These are phyloP conservation scores for Anoncus sp. DNA, from an alignment of 2,888 invertebrate species.

Conservation along the genomic window DNA sequence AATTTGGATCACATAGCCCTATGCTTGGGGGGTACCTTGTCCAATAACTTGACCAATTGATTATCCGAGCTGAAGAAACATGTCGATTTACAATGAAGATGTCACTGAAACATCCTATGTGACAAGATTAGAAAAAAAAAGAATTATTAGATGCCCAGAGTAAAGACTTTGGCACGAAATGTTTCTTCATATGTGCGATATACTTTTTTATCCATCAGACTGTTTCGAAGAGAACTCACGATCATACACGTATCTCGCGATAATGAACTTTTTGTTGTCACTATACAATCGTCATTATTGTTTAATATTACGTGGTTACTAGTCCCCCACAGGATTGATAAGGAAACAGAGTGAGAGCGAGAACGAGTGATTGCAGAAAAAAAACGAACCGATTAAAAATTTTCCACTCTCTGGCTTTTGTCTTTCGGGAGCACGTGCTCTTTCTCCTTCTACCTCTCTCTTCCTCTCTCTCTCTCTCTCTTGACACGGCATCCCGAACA, in stretches of 20 bases:
- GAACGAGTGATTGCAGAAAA: constrained; percentile 17
- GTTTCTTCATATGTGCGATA: too few relatives aligned
- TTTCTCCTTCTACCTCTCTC: background rate
- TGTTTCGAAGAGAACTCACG: too few relatives aligned
- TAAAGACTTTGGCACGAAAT: too few relatives aligned
- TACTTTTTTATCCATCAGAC: too few relatives aligned
- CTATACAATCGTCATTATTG: constrained; percentile 26
- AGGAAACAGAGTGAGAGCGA: constrained; percentile 11
- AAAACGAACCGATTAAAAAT: constrained; percentile 51
- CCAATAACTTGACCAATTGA: too few relatives aligned
- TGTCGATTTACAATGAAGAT: too few relatives aligned
- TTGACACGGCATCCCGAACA: constrained; percentile 17
- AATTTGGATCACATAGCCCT: too few relatives aligned
- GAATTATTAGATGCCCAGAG: too few relatives aligned
- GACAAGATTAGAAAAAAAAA: too few relatives aligned
- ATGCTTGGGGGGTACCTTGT: too few relatives aligned
- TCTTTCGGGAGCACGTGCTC: constrained; percentile 35
- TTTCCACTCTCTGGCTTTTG: constrained; percentile 54
- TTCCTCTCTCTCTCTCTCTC: background rate
- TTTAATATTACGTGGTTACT: constrained; percentile 28
- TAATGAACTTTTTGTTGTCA: constrained; percentile 22
- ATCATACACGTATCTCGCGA: constrained; percentile 1
- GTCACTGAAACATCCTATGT: too few relatives aligned
- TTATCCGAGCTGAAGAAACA: too few relatives aligned
- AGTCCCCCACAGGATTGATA: constrained; percentile 39